Conservation (phyloP, 2,888 invertebrate species). For the Dryadula phaetusa region DNA sequence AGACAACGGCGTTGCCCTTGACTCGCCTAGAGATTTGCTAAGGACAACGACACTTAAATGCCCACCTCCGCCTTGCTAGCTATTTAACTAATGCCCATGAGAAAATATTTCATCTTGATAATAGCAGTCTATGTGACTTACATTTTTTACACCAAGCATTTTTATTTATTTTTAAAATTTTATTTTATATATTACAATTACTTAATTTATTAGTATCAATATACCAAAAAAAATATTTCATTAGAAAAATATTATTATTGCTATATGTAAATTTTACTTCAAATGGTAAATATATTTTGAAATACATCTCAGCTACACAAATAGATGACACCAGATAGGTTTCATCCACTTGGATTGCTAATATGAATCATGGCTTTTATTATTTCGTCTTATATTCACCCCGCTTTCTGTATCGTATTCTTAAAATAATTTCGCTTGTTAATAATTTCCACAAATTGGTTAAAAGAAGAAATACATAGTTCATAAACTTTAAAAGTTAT, state of each 20-base stretch:
- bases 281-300: background rate
- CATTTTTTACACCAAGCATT: no score
- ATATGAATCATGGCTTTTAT: conserved; percentile 35
- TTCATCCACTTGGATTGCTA: background rate
- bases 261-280: background rate
- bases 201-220: no score
- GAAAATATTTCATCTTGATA: conserved; percentile 28
- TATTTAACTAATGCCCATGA: conserved; percentile 23
- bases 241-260: no score
- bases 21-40: conserved; percentile 61
- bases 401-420: conserved; percentile 17
- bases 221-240: no score
- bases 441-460: conserved; percentile 28
- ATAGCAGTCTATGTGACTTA: background rate
- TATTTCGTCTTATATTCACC: conserved; percentile 30
- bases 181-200: no score
- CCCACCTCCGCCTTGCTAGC: conserved; percentile 40
- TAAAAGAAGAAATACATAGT: background rate
- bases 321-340: conserved; percentile 30
- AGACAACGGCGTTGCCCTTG: conserved; percentile 66
- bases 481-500: background rate
- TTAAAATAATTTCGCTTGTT: conserved; percentile 42
- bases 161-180: no score
- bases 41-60: conserved; percentile 65
- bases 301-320: conserved; percentile 2